phyloP scores from a whole-genome alignment of 1,140 invertebrate species.

The Rhizoglyphus robini region DNA sequence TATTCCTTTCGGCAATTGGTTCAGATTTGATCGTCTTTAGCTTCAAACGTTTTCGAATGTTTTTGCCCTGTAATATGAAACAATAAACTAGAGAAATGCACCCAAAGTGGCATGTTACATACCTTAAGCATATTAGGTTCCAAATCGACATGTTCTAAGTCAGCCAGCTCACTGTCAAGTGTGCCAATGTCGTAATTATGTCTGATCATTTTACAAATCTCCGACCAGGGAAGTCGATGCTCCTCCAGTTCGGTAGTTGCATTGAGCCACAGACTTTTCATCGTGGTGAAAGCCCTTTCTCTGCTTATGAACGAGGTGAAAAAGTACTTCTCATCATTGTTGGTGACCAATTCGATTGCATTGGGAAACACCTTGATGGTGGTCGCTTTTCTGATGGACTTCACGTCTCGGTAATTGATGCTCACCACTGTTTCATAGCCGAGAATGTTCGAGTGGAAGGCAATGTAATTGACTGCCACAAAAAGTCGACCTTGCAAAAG shows the following conservation, averaged over 20 bases:
- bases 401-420: constrained; percentile 8
- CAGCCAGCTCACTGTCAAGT: not conserved
- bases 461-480: constrained; percentile 81
- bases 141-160: not conserved
- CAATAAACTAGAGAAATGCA: not conserved
- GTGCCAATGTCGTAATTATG: not conserved
- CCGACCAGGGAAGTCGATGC: not conserved
- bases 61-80: not conserved
- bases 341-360: constrained; percentile 19
- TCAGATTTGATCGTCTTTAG: too few relatives aligned
- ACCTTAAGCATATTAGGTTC: constrained; percentile 9
- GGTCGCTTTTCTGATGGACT: constrained; percentile 13
- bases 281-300: constrained; percentile 1
- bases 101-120: not conserved
- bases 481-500: constrained; percentile 81
- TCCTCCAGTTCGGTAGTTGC: not conserved
- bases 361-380: constrained; percentile 20
- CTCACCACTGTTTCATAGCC: constrained; percentile 72
- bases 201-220: not conserved
- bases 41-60: not conserved
- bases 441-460: constrained; percentile 88
- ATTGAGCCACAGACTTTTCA: constrained; percentile 5
- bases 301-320: constrained; percentile 18
- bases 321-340: constrained; percentile 16
- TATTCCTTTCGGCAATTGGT: too few relatives aligned